Conservation (phyloP, 1,140 invertebrate genomes). For the Lordiphosa mommai region DNA sequence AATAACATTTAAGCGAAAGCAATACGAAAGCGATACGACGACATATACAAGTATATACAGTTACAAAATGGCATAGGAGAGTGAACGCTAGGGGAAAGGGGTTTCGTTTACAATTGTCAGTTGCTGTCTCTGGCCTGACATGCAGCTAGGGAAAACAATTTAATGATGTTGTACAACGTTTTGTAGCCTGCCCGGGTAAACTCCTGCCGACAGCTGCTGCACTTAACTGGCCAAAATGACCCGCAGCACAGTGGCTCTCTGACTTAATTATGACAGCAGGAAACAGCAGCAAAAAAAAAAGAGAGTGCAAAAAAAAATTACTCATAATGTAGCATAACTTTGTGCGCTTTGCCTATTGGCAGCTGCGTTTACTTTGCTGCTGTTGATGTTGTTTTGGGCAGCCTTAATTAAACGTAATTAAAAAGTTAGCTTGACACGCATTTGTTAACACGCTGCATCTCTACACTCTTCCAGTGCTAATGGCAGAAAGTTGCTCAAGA, state of each 20-base stretch:
- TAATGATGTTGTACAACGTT: constrained; percentile 61
- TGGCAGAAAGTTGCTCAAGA: constrained; percentile 36
- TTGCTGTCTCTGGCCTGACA: constrained; percentile 36
- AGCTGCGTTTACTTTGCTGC: constrained; percentile 44
- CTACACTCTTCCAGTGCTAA: constrained; percentile 17
- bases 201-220: constrained; percentile 21
- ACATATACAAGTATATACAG: constrained; percentile 5
- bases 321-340: constrained; percentile 32
- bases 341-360: constrained; percentile 39
- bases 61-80: not conserved
- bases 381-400: constrained; percentile 18
- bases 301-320: constrained; percentile 3
- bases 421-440: constrained; percentile 68
- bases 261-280: constrained; percentile 39
- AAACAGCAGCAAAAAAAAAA: not conserved
- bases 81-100: not conserved
- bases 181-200: constrained; percentile 20
- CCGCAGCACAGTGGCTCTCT: constrained; percentile 14
- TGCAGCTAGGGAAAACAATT: constrained; percentile 70
- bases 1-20: constrained; percentile 30
- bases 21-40: constrained; percentile 1
- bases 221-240: constrained; percentile 33
- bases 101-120: constrained; percentile 16
- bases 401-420: constrained; percentile 74
- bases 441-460: constrained; percentile 51